Evolutionary conservation across 2,888 invertebrate species (phyloP).

Genomic region (Ochropleura plecta): DNA sequence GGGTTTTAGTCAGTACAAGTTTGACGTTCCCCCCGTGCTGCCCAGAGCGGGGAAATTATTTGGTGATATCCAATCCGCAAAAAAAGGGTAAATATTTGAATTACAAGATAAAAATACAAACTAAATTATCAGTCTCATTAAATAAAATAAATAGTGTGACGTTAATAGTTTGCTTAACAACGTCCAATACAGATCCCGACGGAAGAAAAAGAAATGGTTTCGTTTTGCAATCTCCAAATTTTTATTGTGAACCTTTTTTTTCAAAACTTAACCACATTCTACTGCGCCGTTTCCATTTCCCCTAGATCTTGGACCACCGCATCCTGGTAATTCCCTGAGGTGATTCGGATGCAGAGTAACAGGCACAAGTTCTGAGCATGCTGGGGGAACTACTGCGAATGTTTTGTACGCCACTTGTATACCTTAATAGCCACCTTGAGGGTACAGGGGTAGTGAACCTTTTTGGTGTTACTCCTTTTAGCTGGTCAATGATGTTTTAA

Average conservation of each 20-base stretch:
- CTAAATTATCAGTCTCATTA: too few species aligned
- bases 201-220: too few species aligned
- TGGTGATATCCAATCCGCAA: too few species aligned
- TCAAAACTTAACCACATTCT: neutral
- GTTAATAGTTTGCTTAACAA: too few species aligned
- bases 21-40: too few species aligned
- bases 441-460: conserved; percentile 57
- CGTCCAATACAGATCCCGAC: too few species aligned
- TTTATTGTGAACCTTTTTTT: neutral
- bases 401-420: conserved; percentile 77
- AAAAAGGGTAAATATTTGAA: too few species aligned
- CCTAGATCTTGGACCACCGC: conserved; percentile 29
- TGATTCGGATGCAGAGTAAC: conserved; percentile 84
- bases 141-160: too few species aligned
- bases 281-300: conserved; percentile 59
- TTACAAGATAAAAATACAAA: too few species aligned
- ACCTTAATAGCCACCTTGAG: conserved; percentile 84
- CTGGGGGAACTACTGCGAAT: conserved; percentile 82
- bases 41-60: too few species aligned
- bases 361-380: conserved; percentile 85
- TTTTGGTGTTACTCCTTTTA: conserved; percentile 3
- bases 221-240: too few species aligned
- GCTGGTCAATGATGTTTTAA: neutral
- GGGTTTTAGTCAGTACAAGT: too few species aligned
- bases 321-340: conserved; percentile 77